Evolutionary conservation across 2,888 invertebrate species (phyloP).

Genomic region (Agrochola macilenta): DNA sequence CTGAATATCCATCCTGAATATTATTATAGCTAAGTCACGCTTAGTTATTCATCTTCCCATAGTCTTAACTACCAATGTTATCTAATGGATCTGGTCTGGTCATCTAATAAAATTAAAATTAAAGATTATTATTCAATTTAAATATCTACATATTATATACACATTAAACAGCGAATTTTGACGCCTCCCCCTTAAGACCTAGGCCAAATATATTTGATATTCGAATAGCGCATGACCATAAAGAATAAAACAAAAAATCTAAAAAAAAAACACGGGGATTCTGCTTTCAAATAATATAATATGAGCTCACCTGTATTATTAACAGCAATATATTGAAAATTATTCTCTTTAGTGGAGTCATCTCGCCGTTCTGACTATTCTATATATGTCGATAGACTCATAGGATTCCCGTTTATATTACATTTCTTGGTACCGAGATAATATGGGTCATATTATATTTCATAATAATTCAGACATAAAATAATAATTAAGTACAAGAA

Average conservation of each 20-base stretch:
- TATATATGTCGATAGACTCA: conserved; percentile 31
- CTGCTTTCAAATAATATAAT: neutral
- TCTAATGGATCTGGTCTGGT: no score
- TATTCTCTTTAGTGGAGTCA: conserved; percentile 40
- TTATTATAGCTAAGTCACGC: neutral
- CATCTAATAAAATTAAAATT: no score
- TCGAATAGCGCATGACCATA: no score
- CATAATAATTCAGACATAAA: conserved; percentile 46
- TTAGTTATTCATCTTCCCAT: neutral
- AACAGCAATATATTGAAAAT: conserved; percentile 30
- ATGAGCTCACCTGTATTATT: conserved; percentile 44
- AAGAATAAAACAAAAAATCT: no score
- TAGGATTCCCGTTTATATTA: conserved; percentile 54
- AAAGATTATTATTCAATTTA: no score
- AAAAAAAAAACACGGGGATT: no score
- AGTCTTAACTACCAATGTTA: no score
- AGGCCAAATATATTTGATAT: no score
- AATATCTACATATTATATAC: no score
- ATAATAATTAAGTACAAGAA: conserved; percentile 9
- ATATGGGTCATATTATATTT: conserved; percentile 45
- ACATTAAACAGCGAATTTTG: no score
- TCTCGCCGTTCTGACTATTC: conserved; percentile 35
- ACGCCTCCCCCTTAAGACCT: no score
- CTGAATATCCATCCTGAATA: neutral
- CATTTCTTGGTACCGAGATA: conserved; percentile 8